Percentiles rank a stretch among this genome's conserved stretches.
Conservation (phyloP, 2,888 invertebrate genomes). For the Cynaeus angustus region DNA sequence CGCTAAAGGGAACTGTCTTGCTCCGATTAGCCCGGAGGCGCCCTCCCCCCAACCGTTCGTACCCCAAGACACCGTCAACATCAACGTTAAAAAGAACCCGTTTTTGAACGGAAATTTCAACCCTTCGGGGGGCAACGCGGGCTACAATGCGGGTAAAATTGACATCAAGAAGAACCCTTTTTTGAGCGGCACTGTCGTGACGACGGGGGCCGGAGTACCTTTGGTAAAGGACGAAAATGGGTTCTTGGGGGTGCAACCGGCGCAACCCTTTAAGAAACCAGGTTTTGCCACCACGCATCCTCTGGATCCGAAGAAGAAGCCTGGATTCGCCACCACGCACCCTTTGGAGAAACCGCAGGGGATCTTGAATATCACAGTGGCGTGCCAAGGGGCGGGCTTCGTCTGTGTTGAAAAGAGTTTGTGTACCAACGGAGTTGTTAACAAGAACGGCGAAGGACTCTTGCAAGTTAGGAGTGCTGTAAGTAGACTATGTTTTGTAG, state of each 20-base stretch:
- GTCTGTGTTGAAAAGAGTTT: conserved; percentile 77
- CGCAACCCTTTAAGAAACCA: conserved; percentile 60
- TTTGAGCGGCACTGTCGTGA: conserved; percentile 60
- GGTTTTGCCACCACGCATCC: conserved; percentile 57
- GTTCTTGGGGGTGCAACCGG: conserved; percentile 69
- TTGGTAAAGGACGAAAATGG: conserved; percentile 62
- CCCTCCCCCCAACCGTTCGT: conserved; percentile 25
- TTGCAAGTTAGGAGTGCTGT: conserved; percentile 74
- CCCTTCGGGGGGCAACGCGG: conserved; percentile 20
- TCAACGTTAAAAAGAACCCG: conserved; percentile 65
- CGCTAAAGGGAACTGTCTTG: conserved; percentile 61
- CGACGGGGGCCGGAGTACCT: conserved; percentile 64
- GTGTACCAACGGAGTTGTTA: conserved; percentile 78
- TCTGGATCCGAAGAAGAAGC: conserved; percentile 56
- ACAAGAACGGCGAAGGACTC: conserved; percentile 72
- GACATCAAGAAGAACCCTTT: conserved; percentile 63
- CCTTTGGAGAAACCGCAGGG: conserved; percentile 51
- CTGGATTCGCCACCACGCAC: conserved; percentile 56
- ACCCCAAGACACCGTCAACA: conserved; percentile 28
- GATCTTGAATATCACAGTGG: conserved; percentile 5
- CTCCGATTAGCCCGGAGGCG: conserved; percentile 43
- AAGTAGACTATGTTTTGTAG: conserved; percentile 63
- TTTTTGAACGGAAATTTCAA: conserved; percentile 64
- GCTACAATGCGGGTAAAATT: conserved; percentile 50
- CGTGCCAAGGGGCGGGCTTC: conserved; percentile 75